Evolutionary conservation across 1,140 invertebrate genomes (phyloP).

Genomic region (Tetramorium parvispinum): DNA sequence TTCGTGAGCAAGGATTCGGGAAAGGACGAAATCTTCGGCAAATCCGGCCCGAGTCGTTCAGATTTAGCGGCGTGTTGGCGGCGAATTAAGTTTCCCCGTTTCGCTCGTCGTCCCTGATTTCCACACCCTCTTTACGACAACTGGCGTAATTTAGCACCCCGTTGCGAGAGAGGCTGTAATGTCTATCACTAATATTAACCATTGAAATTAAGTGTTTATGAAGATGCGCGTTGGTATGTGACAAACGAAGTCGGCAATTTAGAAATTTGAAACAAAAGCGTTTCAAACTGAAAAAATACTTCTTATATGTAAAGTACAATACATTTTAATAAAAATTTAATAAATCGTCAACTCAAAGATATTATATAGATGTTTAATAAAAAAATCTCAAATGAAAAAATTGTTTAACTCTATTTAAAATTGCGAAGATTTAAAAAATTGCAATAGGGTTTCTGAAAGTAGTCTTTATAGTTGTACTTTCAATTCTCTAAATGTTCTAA

Average conservation of each 20-base stretch:
- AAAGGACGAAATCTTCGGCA: conserved; percentile 55
- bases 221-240: not conserved
- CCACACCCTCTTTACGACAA: conserved; percentile 32
- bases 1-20: not conserved
- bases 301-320: not conserved
- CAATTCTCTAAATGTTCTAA: not conserved
- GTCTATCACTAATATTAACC: conserved; percentile 15
- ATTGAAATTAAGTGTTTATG: not conserved
- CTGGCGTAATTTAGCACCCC: conserved; percentile 13
- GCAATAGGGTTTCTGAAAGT: not conserved
- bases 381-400: not conserved
- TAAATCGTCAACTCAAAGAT: not conserved
- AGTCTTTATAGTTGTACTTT: no score
- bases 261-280: not conserved
- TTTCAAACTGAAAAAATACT: no score
- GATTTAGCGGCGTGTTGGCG: conserved; percentile 63
- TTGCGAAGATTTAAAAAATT: not conserved
- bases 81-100: conserved; percentile 54
- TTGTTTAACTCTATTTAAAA: not conserved
- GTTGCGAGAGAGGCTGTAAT: conserved; percentile 11
- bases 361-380: not conserved
- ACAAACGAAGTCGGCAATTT: not conserved
- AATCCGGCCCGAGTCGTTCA: conserved; percentile 54
- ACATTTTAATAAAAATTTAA: conserved; percentile 18
- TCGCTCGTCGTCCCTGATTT: conserved; percentile 48